Evolutionary conservation across 2,113 vertebrate species (phyloP), one percentile per base, ranked within the genome.

Genomic region (Microcebus tavaratra): DNA sequence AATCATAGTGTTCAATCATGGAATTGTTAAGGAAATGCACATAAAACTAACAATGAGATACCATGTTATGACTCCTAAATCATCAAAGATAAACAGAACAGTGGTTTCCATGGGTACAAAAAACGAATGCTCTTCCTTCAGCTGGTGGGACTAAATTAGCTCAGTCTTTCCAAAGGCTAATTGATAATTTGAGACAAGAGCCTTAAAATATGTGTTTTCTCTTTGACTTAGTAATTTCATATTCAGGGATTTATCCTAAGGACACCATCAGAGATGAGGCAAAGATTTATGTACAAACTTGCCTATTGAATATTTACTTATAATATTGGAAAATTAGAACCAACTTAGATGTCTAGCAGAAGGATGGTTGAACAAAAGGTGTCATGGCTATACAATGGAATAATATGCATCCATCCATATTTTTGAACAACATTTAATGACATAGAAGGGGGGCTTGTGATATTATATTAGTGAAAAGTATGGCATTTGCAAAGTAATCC

Each of bases 201-300:
- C 0, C 27, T 78, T 57, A 95, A 68, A 85, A 79, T 9, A 55
- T 15, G 25, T 31, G 18, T 91, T 92, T 88, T 91, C 11, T 1
- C 27, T 86, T 78, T 88, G 57, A 81, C 27, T 91, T 85, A 70
- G 29, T 88, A 82, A 96, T 79, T 45, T 90, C 25, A 70, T 68
- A 34, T 57, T 72, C 61, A 91, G 5, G n/a, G 39, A 36, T 53
- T 82, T 90, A 86, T 34, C 39, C 23, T 53, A 78, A 67, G 15
- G 29, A 78, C 23, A 92, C 59, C 8, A 55, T 79, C 27, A 73
- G 6, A 65, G 15, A 53, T 90, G n/a, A 76, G 65, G 80, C 39
- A 70, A 81, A 75, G 12, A 11, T 31, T 95, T 68, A 67, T 68
- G 18, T 57, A 55, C 1, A 36, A 78, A 11, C 4, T 76, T 95